These are phyloP conservation scores for Heteromurus nitidus DNA, from an alignment of 2,888 invertebrate species.

Conservation along the genomic window DNA sequence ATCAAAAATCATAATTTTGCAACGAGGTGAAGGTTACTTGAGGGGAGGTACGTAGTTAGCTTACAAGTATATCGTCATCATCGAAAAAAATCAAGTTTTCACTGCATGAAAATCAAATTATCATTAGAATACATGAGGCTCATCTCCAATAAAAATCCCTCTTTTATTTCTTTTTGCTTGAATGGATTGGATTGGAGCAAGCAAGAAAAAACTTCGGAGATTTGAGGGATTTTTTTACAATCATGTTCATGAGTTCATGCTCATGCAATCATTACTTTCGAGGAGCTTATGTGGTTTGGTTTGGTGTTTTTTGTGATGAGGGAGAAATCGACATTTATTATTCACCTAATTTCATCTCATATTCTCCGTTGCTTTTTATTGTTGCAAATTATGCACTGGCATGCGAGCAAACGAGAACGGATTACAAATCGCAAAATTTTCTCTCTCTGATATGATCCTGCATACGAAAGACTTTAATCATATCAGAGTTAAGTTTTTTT, in stretches of 20 bases:
- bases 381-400: constrained; percentile 35
- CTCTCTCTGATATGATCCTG: too few relatives aligned
- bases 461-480: too few relatives aligned
- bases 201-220: not conserved
- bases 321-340: not conserved
- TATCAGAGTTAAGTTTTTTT: too few relatives aligned
- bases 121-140: too few relatives aligned
- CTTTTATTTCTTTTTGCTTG: not conserved
- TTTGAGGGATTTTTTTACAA: too few relatives aligned
- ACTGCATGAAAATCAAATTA: too few relatives aligned
- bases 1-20: not conserved
- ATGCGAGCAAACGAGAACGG: not conserved
- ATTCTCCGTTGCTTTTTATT: constrained; percentile 25
- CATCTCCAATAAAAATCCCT: too few relatives aligned
- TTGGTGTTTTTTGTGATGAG: not conserved
- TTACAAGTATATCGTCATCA: not conserved
- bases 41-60: not conserved
- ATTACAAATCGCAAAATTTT: too few relatives aligned
- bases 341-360: not conserved
- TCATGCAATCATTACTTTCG: constrained; percentile 44
- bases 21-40: constrained; percentile 53
- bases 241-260: too few relatives aligned
- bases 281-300: not conserved
- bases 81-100: not conserved
- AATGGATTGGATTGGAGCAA: not conserved